These are phyloP conservation scores for Ceratosolen fusciceps DNA, from an alignment of 1,140 invertebrate species.

Conservation along the genomic window DNA sequence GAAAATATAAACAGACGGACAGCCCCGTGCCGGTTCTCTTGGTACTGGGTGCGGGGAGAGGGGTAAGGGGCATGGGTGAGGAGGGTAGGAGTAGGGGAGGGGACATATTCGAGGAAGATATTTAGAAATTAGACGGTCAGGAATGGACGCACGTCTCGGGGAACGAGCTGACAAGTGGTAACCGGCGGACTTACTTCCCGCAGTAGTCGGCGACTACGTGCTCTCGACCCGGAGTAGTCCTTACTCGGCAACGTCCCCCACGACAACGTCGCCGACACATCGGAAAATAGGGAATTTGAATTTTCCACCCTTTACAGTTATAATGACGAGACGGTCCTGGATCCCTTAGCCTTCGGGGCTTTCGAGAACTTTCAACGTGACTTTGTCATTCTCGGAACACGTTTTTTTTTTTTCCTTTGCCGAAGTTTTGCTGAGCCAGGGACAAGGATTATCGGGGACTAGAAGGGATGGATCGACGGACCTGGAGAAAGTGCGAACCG, in stretches of 20 bases:
- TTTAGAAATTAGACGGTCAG: constrained; percentile 55
- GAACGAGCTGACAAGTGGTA: constrained; percentile 54
- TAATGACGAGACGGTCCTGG: neutral
- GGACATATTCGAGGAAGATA: constrained; percentile 8
- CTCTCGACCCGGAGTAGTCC: constrained; percentile 29
- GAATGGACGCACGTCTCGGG: constrained; percentile 57
- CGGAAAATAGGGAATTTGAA: constrained; percentile 13
- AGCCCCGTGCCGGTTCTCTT: neutral
- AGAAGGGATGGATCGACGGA: too few relatives aligned
- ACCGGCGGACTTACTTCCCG: constrained; percentile 40
- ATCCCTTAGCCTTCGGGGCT: too few relatives aligned
- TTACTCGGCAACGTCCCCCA: neutral
- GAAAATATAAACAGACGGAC: neutral
- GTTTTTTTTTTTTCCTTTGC: too few relatives aligned
- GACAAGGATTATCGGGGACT: too few relatives aligned
- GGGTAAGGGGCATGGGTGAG: too few relatives aligned
- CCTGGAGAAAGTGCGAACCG: too few relatives aligned
- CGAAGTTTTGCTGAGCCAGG: too few relatives aligned
- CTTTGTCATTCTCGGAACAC: too few relatives aligned
- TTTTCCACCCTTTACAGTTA: neutral
- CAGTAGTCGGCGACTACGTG: constrained; percentile 39
- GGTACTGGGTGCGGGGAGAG: too few relatives aligned
- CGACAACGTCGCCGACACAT: neutral
- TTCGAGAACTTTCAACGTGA: too few relatives aligned
- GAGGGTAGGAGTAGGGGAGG: neutral